Base-by-base conservation (phyloP, 1,140 invertebrate species). In the Odontomachus brunneus region DNA sequence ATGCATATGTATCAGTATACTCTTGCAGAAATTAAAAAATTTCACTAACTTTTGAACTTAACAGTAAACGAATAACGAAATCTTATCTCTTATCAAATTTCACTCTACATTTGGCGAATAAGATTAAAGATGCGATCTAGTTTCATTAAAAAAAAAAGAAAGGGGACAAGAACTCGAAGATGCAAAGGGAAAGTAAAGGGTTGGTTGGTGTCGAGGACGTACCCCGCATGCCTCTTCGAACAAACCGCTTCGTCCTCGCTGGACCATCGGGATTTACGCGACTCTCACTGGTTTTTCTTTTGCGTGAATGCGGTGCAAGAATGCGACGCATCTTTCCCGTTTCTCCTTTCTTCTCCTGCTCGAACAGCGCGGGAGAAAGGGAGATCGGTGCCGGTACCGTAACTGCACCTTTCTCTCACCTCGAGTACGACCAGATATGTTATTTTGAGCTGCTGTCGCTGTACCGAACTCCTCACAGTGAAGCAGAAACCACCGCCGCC, bases 321-420 rank as follows among this genome's bases (percentile, higher is more conserved):
- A 88, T 88, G 83, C 83, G 57, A 14, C 26, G 60, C 83, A 83
- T 88, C 83, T 88, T 85, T 85, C 76, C 78, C 83, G 76, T 88
- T 84, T 88, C 78, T 87, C 76, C 72, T 85, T 72, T 67, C 86
- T 80, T 89, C 83, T 89, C 33, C 38, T 44, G 29, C 74, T 84
- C 84, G 71, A 69, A 81, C 60, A 59, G 53, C 26, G 24, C 71
- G 12, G 78, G 87, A 88, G 87, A 88, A 88, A 88, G 87, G 88
- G 73, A 88, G 88, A 85, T 82, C 63, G 51, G 15, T 51, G 69
- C n/a, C 67, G 82, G 83, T 81, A 84, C 84, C 88, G 84, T 89
- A 89, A 89, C 72, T 87, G 82, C 88, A 87, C 89, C 90, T 91
- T 91, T 91, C 91, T 90, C 89, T 90, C 88, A 85, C 88, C 80